Conservation (phyloP, 2,113 vertebrate genomes). For the Aegotheles bennettii region DNA sequence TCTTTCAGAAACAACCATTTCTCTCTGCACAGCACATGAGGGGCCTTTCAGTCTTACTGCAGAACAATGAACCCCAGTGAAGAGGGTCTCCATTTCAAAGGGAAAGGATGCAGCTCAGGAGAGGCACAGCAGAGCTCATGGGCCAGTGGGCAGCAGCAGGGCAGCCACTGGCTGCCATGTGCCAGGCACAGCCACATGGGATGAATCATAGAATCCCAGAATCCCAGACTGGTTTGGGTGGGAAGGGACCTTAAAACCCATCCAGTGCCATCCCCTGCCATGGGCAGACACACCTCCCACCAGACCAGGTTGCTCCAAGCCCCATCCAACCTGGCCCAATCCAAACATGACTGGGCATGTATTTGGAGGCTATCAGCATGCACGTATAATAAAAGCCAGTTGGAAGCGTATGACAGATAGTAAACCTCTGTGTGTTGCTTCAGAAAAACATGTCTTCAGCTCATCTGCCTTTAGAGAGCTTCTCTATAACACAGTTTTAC, state of each 20-base stretch:
- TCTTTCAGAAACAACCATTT: background rate
- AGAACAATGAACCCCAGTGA: fast-evolving
- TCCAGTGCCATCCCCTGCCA: too few relatives aligned
- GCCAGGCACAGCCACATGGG: background rate
- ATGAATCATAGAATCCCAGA: too few relatives aligned
- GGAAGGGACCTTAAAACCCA: too few relatives aligned
- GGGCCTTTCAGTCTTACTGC: background rate
- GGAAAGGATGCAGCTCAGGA: background rate
- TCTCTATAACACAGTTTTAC: background rate
- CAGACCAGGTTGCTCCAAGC: too few relatives aligned
- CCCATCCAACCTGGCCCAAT: too few relatives aligned
- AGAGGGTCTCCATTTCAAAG: background rate
- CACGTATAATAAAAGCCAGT: background rate
- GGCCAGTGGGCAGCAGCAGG: background rate
- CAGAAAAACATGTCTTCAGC: background rate
- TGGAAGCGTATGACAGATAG: background rate
- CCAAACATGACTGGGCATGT: background rate
- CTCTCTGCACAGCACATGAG: background rate
- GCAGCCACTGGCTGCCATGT: background rate
- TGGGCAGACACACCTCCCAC: too few relatives aligned
- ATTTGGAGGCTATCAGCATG: background rate
- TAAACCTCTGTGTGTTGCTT: background rate
- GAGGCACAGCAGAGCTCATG: background rate
- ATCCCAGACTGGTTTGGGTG: too few relatives aligned
- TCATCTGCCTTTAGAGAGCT: background rate